Evolutionary conservation across 1,140 invertebrate genomes (phyloP).

Genomic region (Catajapyx aquilonaris): DNA sequence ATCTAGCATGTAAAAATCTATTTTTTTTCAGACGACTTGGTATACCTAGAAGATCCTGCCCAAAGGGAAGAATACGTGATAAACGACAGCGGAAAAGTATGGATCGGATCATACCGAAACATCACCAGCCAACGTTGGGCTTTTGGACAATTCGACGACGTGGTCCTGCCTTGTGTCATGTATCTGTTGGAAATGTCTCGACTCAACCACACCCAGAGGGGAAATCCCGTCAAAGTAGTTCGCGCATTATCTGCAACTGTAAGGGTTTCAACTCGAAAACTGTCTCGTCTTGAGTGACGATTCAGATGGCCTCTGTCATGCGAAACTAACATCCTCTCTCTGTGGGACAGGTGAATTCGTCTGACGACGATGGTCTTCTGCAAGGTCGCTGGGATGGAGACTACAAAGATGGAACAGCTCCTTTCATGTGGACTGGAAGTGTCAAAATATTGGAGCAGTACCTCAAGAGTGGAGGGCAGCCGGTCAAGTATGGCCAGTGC

Average conservation of each 20-base stretch:
- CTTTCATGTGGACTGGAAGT: conserved; percentile 23
- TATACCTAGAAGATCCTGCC: conserved; percentile 40
- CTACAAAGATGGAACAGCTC: conserved; percentile 40
- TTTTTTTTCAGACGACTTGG: conserved; percentile 28
- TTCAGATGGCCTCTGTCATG: background rate
- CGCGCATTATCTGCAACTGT: conserved; percentile 50
- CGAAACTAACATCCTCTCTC: conserved; percentile 3
- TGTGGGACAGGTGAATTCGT: conserved; percentile 22
- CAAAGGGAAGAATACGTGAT: conserved; percentile 44
- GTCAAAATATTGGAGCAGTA: conserved; percentile 30
- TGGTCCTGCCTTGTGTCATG: conserved; percentile 36
- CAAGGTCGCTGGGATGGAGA: conserved; percentile 49
- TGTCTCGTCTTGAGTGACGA: too few species aligned
- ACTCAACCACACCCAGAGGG: conserved; percentile 36
- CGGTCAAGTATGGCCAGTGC: conserved; percentile 61
- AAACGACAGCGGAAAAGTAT: conserved; percentile 54
- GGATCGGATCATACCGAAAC: conserved; percentile 40
- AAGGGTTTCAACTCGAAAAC: too few species aligned
- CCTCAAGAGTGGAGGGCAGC: conserved; percentile 27
- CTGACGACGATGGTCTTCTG: conserved; percentile 42
- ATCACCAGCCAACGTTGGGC: conserved; percentile 46
- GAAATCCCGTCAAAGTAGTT: conserved; percentile 44
- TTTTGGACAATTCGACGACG: conserved; percentile 49
- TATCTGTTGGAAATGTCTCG: conserved; percentile 36
- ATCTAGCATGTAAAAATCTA: background rate